Base-by-base conservation (phyloP, 2,797 vertebrate genomes). In the Columba guinea region DNA sequence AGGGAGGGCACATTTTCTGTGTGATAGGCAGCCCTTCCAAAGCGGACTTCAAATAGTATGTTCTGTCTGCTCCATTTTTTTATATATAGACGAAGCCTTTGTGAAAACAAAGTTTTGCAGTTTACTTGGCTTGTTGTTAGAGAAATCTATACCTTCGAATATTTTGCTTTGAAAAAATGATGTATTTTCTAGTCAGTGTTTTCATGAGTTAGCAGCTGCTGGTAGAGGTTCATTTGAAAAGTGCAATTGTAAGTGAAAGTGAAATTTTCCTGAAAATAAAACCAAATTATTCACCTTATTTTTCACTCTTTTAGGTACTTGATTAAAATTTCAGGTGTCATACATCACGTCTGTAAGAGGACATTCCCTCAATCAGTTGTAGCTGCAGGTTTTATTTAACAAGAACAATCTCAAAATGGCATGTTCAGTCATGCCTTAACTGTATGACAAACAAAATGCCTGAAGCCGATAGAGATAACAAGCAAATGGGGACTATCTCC, bases 391-490 rank as follows among this genome's bases (percentile, higher is more conserved):
- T 93, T 88, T 83, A 63, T 83, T 93, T 87, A 87, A 91, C 60
- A 63, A 46, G 76, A 58, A 23, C 21, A 34, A 69, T 85, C 52
- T 80, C 78, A 77, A 34, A 90, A 44, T 63, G 62, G 49, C 82
- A 18, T 92, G 93, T 91, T 94, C 90, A 90, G 76, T 95, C 95
- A 89, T 96, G 88, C 70, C 49, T 82, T 87, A 84, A 80, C 89
- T 95, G 58, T 68, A 63, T 77, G 84, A 89, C 86, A 94, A 89
- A 90, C 79, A 88, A 90, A 96, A 96, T 88, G 93, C 91, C 88
- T 87, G 91, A 65, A 86, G 93, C 78, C 0, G 7, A 49, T 37
- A 82, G 89, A 86, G 91, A 75, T 93, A 90, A 89, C 80, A 90
- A 90, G 81, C 84, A 71, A 73, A 67, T 59, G 91, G 84, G 78